A percentile compares a stretch with the other conserved stretches of the same genome.
Conservation (phyloP, 2,113 vertebrate genomes). For the Hypomesus transpacificus region DNA sequence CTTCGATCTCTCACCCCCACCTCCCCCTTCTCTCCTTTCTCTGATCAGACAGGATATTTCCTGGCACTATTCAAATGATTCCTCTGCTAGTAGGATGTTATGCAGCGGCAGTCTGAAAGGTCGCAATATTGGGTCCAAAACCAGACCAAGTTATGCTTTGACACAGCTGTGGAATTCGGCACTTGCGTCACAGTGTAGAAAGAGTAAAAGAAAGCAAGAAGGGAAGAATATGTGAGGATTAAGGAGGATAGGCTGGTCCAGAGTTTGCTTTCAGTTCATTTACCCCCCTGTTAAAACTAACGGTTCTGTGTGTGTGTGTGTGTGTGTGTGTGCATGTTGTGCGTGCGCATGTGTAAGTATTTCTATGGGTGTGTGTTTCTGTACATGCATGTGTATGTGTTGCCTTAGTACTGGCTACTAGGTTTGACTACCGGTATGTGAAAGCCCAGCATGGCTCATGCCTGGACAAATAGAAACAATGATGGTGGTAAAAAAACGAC, state of each 20-base stretch:
- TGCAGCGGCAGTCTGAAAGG: conserved; percentile 32
- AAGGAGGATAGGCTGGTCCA: conserved; percentile 11
- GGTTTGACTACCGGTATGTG: background rate
- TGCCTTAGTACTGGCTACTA: background rate
- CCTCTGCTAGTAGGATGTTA: conserved; percentile 39
- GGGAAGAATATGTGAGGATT: conserved; percentile 18
- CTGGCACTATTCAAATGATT: conserved; percentile 5
- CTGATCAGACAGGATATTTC: conserved; percentile 30
- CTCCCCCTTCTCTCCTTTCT: conserved; percentile 41
- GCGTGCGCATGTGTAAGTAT: background rate
- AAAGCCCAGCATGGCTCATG: background rate
- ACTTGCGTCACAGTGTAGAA: conserved; percentile 37
- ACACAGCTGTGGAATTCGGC: conserved; percentile 67
- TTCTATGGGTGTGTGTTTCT: background rate
- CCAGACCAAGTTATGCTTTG: conserved; percentile 54
- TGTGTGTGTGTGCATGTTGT: conserved; percentile 4
- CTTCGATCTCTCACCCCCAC: conserved; percentile 8
- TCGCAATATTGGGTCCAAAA: conserved; percentile 6
- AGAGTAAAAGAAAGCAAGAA: conserved; percentile 30
- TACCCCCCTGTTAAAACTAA: conserved; percentile 15
- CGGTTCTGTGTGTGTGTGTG: conserved; percentile 9
- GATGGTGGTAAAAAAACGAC: no score
- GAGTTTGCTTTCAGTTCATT: conserved; percentile 26
- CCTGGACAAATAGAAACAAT: background rate
- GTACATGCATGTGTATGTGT: background rate